Evolutionary conservation across 1,140 invertebrate species (phyloP), one percentile per base, ranked within the genome.

Genomic region (Agrypnia vestita): DNA sequence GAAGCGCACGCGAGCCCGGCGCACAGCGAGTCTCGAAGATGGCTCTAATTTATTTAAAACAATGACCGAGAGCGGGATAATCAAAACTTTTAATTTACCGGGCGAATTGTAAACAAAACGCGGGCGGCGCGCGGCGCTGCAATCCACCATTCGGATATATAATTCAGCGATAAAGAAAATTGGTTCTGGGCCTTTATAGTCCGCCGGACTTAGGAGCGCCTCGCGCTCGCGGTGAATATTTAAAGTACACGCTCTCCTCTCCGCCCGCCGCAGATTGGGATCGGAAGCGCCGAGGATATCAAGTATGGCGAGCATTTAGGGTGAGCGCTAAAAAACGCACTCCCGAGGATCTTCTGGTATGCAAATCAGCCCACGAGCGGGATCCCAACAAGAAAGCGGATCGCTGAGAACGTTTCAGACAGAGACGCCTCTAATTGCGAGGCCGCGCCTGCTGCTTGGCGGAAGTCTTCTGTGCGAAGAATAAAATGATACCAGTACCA

Each of bases 131-230:
- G 46, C 69, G 51, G 51, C 17, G 53, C 51, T 67, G 76, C 80
- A 81, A 78, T 81, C 76, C 44, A 35, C 44, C 44, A 19, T 67
- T 51, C 61, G 46, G 44, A 81, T 81, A 51, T 69, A 78, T 81
- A 67, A 81, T 81, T 81, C 80, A 81, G 25, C 43, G 46, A 46
- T 53, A 67, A 75, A 73, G 80, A 75, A 81, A 78, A 81, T 81
- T 81, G 80, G 80, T 78, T 78, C 76, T 67, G 64, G 75, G 53
- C 74, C 55, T 79, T 79, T 46, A 73, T 49, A 59, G 69, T 72
- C 69, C 12, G 9, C 46, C 49, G 76, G 76, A 71, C 67, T 51
- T 15, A 47, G 61, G 72, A 56, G 71, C n/a, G 51, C 35, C 19
- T 55, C 47, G 62, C 47, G n/a, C 12, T 46, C n/a, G 46, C 0